Evolutionary conservation across 2,113 vertebrate species (phyloP).

Genomic region (Phodopus roborovskii): DNA sequence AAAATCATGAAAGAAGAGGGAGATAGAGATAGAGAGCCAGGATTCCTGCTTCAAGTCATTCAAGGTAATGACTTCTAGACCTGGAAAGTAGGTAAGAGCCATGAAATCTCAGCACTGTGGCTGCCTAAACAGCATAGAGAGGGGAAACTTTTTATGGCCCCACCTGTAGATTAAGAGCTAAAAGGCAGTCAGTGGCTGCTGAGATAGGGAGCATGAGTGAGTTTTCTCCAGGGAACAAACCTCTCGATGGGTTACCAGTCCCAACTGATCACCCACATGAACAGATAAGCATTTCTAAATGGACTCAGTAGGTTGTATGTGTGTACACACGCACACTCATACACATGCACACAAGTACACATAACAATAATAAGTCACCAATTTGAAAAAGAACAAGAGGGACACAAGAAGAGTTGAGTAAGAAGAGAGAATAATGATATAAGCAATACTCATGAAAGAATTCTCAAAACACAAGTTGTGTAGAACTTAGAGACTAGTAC

Average conservation of each 20-base stretch:
- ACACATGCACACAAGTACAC: neutral
- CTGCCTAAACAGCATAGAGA: neutral
- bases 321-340: neutral
- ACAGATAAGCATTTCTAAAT: neutral
- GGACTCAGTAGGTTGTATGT: neutral
- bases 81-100: neutral
- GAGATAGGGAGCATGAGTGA: neutral
- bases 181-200: neutral
- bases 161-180: neutral
- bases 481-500: neutral
- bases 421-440: neutral
- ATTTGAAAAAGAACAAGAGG: neutral
- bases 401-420: neutral
- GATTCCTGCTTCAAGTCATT: neutral
- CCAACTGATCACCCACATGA: neutral
- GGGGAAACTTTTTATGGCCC: neutral
- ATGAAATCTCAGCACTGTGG: neutral
- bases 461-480: neutral
- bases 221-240: neutral
- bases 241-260: neutral
- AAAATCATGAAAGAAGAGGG: neutral
- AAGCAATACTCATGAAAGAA: neutral
- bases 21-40: neutral
- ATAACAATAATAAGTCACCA: neutral
- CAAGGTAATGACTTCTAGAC: neutral